Base-by-base conservation (phyloP, 2,797 vertebrate genomes). In the Sphenopsis melanotis region DNA sequence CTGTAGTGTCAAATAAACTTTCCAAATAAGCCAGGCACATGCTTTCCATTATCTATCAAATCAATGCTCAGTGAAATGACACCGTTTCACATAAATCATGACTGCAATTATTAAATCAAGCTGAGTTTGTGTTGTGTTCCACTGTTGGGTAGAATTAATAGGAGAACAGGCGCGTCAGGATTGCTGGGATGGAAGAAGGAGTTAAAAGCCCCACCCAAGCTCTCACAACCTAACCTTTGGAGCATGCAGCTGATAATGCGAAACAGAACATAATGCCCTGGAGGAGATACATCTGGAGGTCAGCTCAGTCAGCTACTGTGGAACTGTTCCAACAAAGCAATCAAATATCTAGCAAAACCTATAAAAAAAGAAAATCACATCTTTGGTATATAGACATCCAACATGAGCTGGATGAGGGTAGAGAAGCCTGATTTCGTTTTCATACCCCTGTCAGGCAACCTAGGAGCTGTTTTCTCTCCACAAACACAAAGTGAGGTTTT, bases 251-350 rank as follows among this genome's bases (percentile, higher is more conserved):
- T 89, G 91, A 96, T 97, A 96, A 97, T 96, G 87, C 1, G 55
- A 96, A 97, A 96, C 87, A 93, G 95, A 96, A 96, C 93, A 90
- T 93, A 96, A 95, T 93, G 91, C 90, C 89, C 94, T 0, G 46
- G 96, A 97, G 97, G 94, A 96, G 90, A 92, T 90, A 81, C 94
- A 96, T 93, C 96, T 96, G 77, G 92, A 95, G 94, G 93, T 97
- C 95, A 96, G 90, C 89, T 96, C 78, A 70, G 85, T 95, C 90
- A 94, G 83, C 95, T 91, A 91, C 63, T 6, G 13, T 96, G 96
- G 93, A 97, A 93, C 89, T 23, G 34, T 96, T 95, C 87, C 96
- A 97, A 94, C 82, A 96, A 94, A 96, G 95, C 93, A 97, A 95
- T 97, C 96, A 96, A 95, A 96, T 96, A 93, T 84, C 93, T 94